phyloP scores from a whole-genome alignment of 1,140 invertebrate genomes.

The Papilio helenus region DNA sequence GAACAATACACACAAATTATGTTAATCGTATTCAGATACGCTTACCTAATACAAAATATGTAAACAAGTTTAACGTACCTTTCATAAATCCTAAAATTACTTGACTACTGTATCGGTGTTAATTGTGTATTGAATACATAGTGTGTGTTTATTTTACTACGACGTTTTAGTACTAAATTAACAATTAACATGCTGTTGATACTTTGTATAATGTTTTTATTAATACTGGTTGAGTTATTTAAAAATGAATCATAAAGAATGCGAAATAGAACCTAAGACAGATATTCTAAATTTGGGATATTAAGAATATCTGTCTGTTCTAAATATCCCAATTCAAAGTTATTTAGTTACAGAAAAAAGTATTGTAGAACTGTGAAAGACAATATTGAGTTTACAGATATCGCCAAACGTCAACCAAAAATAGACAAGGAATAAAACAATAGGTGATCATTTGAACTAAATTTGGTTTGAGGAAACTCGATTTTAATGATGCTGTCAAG shows the following conservation, averaged over 20 bases:
- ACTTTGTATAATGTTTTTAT: background rate
- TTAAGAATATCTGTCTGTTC: no score
- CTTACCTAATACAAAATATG: background rate
- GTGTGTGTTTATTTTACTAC: background rate
- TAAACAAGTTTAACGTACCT: conserved; percentile 12
- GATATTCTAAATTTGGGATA: no score
- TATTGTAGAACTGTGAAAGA: background rate
- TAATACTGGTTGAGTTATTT: background rate
- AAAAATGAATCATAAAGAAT: background rate
- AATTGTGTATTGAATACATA: conserved; percentile 3
- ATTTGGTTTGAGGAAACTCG: conserved; percentile 20
- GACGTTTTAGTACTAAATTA: background rate
- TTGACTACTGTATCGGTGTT: background rate
- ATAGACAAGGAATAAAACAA: conserved; percentile 16
- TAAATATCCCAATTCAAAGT: background rate
- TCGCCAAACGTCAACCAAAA: background rate
- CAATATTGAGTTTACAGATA: background rate
- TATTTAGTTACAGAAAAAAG: background rate
- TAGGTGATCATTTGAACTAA: background rate
- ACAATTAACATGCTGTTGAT: background rate
- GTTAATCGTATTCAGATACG: background rate
- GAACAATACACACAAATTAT: background rate
- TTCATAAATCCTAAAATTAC: conserved; percentile 12
- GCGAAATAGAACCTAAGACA: background rate
- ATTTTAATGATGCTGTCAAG: conserved; percentile 32